phyloP scores from a whole-genome alignment of 2,888 invertebrate genomes.

The Ashinkailepas kermadecensis region DNA sequence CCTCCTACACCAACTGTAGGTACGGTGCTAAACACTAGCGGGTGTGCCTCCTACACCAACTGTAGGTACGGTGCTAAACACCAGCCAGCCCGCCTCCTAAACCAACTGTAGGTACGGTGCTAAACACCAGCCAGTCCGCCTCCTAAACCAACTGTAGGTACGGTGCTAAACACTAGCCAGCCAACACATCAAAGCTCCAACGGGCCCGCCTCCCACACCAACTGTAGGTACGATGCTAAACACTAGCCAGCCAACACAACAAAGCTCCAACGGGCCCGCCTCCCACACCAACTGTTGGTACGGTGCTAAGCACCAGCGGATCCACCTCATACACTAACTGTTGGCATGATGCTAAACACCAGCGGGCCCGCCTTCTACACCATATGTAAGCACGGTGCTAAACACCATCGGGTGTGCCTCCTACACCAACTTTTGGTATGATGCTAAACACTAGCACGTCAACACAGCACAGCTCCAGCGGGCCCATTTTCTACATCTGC shows the following conservation, averaged over 20 bases:
- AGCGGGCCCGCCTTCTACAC: not conserved
- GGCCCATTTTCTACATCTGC: no score
- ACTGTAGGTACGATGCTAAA: not conserved
- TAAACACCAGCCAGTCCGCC: not conserved
- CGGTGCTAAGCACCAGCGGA: no score
- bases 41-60: not conserved
- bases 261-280: not conserved
- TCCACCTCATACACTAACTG: not conserved
- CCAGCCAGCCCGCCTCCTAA: not conserved
- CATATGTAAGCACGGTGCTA: not conserved
- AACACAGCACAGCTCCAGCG: no score
- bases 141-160: not conserved
- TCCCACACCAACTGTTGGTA: not conserved
- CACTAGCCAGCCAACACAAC: no score
- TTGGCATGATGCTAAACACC: not conserved
- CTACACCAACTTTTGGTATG: not conserved
- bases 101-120: not conserved
- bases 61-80: not conserved
- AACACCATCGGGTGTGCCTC: not conserved
- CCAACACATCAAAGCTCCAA: not conserved
- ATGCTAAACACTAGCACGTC: no score
- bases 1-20: slow-evolving; percentile 28
- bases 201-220: not conserved
- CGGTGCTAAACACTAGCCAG: not conserved
- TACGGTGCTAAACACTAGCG: slow-evolving; percentile 2